Conservation (phyloP, 1,140 invertebrate genomes). For the Platorchestia sp. region DNA sequence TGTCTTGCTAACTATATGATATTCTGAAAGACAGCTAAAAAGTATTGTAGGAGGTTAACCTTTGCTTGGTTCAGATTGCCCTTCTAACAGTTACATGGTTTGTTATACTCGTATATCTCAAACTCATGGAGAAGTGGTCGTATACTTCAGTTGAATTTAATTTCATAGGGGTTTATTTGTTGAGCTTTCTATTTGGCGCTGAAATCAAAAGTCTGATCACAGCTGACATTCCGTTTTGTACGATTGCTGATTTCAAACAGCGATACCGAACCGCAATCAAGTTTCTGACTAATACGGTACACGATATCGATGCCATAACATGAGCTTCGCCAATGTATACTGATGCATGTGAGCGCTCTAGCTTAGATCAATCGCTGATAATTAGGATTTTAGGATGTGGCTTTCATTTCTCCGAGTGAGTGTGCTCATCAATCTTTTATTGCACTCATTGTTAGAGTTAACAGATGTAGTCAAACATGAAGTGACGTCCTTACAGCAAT, state of each 20-base stretch:
- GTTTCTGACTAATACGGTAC: not conserved
- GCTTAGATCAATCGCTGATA: not conserved
- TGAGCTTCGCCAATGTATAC: not conserved
- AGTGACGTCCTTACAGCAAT: not conserved
- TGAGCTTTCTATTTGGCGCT: not conserved
- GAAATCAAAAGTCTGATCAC: not conserved
- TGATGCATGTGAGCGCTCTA: not conserved
- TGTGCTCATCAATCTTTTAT: not conserved
- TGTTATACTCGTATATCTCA: not conserved
- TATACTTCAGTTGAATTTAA: not conserved
- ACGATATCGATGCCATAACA: not conserved
- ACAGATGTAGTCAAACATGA: no score
- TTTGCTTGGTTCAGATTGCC: not conserved
- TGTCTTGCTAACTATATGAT: not conserved
- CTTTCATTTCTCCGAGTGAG: not conserved
- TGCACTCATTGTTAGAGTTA: not conserved
- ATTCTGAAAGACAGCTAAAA: not conserved
- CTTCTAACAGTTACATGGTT: not conserved
- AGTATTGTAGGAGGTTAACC: not conserved
- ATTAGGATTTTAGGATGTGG: not conserved
- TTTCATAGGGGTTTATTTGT: not conserved
- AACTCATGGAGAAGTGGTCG: not conserved
- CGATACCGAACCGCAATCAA: not conserved
- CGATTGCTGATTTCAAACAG: not conserved
- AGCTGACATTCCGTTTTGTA: not conserved